These are phyloP conservation scores for Drosophila melanogaster DNA, from an alignment of 1,140 invertebrate genomes.

Conservation along the genomic window Release_6_plus_ISO1_MT NT_033777.3:27687501-27688000, in stretches of 20 bases:
- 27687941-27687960: conserved; percentile 20
- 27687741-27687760: not conserved
- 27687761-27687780: not conserved
- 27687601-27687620: conserved; percentile 41
- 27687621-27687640: conserved; percentile 11
- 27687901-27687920: conserved; percentile 22
- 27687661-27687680: not conserved
- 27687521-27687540: conserved; percentile 15
- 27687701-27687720: not conserved
- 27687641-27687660: conserved; percentile 31
- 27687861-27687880: not conserved
- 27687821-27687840: not conserved
- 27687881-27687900: conserved; percentile 18
- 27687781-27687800: not conserved
- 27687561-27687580: not conserved
- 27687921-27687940: conserved; percentile 43
- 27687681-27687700: conserved; percentile 14
- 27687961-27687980: conserved; percentile 1
- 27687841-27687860: not conserved
- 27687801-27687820: not conserved
- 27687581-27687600: not conserved
- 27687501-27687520: not conserved
- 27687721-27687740: not conserved
- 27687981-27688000: conserved; percentile 2
- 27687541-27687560: not conserved